phyloP scores from a whole-genome alignment of 2,888 invertebrate genomes.

The Hypomecis punctinalis region DNA sequence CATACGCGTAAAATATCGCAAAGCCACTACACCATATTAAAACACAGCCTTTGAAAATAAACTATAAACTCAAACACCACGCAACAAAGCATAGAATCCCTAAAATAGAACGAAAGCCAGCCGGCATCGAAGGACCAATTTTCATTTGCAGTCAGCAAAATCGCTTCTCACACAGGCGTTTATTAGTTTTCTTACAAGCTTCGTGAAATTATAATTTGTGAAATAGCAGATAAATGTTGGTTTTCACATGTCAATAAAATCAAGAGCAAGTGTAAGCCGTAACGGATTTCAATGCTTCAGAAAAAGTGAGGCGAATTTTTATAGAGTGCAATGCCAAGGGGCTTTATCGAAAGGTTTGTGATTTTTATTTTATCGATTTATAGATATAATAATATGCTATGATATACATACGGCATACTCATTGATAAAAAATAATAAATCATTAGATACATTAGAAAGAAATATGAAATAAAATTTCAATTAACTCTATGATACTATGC shows the following conservation, averaged over 20 bases:
- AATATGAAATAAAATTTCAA: no score
- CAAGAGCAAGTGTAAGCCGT: slow-evolving; percentile 49
- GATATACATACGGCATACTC: no score
- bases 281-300: slow-evolving; percentile 45
- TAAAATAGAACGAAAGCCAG: no score
- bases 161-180: slow-evolving; percentile 18
- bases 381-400: no score
- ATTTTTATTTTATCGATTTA: background rate
- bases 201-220: background rate
- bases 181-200: background rate
- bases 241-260: slow-evolving; percentile 51
- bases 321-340: slow-evolving; percentile 32
- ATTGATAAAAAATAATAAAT: no score
- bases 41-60: slow-evolving; percentile 14
- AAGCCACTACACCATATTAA: slow-evolving; percentile 41
- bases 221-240: slow-evolving; percentile 26
- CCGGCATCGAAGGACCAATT: slow-evolving; percentile 28
- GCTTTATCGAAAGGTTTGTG: slow-evolving; percentile 10
- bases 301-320: slow-evolving; percentile 38
- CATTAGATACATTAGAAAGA: no score
- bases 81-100: slow-evolving; percentile 18
- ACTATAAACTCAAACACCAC: slow-evolving; percentile 41
- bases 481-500: no score
- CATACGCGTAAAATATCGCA: slow-evolving; percentile 60
- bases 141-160: slow-evolving; percentile 40